Evolutionary conservation across 2,797 vertebrate species (phyloP).

Genomic region (Sebastes taczanowskii): DNA sequence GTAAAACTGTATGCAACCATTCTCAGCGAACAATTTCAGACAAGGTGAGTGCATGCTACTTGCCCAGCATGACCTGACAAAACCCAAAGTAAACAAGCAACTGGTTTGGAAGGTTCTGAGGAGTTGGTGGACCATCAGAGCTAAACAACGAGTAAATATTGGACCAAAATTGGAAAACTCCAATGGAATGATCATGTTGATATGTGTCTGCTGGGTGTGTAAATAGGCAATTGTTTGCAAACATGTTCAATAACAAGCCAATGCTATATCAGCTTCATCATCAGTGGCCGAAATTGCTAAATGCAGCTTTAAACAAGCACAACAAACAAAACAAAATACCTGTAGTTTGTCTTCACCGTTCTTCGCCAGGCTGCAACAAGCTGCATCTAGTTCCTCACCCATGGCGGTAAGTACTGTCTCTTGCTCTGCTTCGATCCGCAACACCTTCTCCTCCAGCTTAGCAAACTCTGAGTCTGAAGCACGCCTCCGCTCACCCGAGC

Average conservation of each 20-base stretch:
- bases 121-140: neutral
- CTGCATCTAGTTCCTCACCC: conserved; percentile 88
- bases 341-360: conserved; percentile 89
- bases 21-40: neutral
- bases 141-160: neutral
- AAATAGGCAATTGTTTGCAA: neutral
- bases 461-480: conserved; percentile 79
- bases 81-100: neutral
- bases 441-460: conserved; percentile 84
- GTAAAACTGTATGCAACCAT: neutral
- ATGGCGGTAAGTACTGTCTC: conserved; percentile 86
- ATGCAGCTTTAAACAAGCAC: neutral
- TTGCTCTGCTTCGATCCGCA: conserved; percentile 85
- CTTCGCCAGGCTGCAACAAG: conserved; percentile 85
- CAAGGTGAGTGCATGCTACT: neutral
- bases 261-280: neutral
- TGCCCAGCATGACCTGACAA: neutral
- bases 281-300: too few species aligned
- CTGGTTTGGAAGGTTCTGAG: neutral
- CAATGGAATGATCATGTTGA: neutral
- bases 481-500: conserved; percentile 75
- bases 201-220: neutral
- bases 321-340: conserved; percentile 77
- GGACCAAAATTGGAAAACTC: neutral
- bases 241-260: neutral